Percentiles rank a stretch among this genome's conserved stretches.
Evolutionary conservation across 2,797 vertebrate species (phyloP).

Genomic region (Manis pentadactyla): DNA sequence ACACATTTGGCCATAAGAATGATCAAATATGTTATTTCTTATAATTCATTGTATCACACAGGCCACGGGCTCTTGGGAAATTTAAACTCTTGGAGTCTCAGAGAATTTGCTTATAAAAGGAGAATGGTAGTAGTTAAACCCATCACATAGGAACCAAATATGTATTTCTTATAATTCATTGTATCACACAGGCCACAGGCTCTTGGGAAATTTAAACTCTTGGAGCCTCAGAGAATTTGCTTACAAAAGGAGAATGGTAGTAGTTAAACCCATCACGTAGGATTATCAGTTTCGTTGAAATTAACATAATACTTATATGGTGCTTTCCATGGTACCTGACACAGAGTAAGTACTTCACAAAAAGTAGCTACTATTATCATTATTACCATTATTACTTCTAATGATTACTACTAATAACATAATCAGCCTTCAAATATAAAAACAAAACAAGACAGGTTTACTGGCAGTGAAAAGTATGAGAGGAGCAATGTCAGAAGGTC

Average conservation of each 20-base stretch:
- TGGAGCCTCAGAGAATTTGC: neutral
- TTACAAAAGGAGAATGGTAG: neutral
- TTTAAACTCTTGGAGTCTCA: neutral
- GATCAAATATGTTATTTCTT: no score
- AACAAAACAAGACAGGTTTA: neutral
- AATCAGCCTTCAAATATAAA: neutral
- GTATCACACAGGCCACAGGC: no score
- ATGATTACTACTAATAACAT: constrained; percentile 11
- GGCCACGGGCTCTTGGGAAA: neutral
- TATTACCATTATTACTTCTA: neutral
- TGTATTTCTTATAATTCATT: no score
- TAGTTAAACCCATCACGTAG: neutral
- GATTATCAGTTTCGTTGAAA: neutral
- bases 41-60: no score
- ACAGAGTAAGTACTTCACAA: neutral
- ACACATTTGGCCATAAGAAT: no score
- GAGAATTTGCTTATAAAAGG: neutral
- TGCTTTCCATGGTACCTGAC: constrained; percentile 18
- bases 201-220: constrained; percentile 5
- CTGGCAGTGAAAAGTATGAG: neutral
- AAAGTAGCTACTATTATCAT: neutral
- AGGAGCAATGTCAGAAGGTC: neutral
- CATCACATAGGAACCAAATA: neutral
- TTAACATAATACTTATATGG: neutral
- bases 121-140: neutral